These are phyloP conservation scores for Aradophagus sp. DNA, from an alignment of 1,140 invertebrate species.

Conservation along the genomic window DNA sequence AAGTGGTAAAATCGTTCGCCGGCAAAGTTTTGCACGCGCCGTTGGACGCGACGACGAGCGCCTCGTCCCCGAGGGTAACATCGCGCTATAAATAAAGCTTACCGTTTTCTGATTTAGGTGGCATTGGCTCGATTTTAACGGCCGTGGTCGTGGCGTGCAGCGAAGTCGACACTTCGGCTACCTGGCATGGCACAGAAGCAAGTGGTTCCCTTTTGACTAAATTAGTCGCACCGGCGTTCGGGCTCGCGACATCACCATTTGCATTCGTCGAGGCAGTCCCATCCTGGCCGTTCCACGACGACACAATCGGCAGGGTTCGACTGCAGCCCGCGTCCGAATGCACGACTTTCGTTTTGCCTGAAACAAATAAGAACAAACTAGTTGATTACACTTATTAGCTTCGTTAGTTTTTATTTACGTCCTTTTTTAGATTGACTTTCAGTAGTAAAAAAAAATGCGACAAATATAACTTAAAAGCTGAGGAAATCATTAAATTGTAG, in stretches of 20 bases:
- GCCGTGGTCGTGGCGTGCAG: slow-evolving; percentile 74
- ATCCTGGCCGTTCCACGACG: slow-evolving; percentile 69
- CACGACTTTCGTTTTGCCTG: slow-evolving; percentile 69
- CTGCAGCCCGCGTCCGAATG: slow-evolving; percentile 72
- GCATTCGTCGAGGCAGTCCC: slow-evolving; percentile 30
- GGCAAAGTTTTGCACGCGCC: too few relatives aligned
- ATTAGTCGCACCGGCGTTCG: slow-evolving; percentile 53
- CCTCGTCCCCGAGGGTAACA: too few relatives aligned
- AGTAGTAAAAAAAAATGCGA: too few relatives aligned
- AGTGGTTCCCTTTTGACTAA: slow-evolving; percentile 78
- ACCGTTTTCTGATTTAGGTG: slow-evolving; percentile 70
- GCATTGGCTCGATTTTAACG: slow-evolving; percentile 70
- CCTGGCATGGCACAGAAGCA: slow-evolving; percentile 76
- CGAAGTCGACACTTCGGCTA: slow-evolving; percentile 80
- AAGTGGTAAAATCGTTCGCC: too few relatives aligned
- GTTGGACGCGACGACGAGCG: too few relatives aligned
- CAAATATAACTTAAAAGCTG: too few relatives aligned
- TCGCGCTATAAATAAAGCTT: too few relatives aligned
- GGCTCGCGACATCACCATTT: slow-evolving; percentile 43
- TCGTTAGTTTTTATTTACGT: too few relatives aligned
- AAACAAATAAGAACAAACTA: too few relatives aligned
- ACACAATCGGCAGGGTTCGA: slow-evolving; percentile 68
- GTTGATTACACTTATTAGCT: too few relatives aligned
- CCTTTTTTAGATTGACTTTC: too few relatives aligned
- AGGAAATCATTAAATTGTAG: too few relatives aligned